Percentiles rank a stretch among this genome's conserved stretches.
Evolutionary conservation across 2,113 vertebrate genomes (phyloP).

Genomic region (Pygoscelis antarcticus): DNA sequence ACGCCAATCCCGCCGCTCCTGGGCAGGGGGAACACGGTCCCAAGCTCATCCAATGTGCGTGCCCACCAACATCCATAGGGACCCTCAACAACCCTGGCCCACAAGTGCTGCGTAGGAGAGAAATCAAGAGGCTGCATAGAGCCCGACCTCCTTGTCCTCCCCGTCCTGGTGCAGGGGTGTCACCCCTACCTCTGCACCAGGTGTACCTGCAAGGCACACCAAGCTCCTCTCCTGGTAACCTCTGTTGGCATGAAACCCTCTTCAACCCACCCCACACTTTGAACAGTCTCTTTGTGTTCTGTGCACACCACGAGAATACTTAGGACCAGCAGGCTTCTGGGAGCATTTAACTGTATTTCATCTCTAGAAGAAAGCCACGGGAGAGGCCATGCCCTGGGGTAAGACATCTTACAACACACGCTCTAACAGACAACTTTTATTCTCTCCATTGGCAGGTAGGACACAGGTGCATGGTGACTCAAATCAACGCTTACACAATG

Average conservation of each 20-base stretch:
- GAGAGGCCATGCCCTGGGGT: neutral
- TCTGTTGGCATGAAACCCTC: neutral
- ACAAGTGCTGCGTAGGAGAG: neutral
- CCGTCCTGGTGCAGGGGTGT: too few species aligned
- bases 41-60: rapidly evolving
- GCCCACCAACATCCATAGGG: rapidly evolving
- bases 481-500: neutral
- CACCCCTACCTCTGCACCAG: too few species aligned
- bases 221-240: neutral
- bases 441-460: neutral
- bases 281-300: neutral
- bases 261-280: neutral
- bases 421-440: neutral
- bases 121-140: rapidly evolving
- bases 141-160: neutral
- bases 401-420: neutral
- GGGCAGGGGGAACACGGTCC: rapidly evolving
- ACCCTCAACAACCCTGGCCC: neutral
- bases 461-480: rapidly evolving
- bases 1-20: neutral
- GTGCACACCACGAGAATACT: neutral
- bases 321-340: neutral
- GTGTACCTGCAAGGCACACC: neutral
- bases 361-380: neutral
- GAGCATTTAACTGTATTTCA: neutral